Conservation (phyloP, 1,140 invertebrate species). For the Brachionus manjavacas region DNA sequence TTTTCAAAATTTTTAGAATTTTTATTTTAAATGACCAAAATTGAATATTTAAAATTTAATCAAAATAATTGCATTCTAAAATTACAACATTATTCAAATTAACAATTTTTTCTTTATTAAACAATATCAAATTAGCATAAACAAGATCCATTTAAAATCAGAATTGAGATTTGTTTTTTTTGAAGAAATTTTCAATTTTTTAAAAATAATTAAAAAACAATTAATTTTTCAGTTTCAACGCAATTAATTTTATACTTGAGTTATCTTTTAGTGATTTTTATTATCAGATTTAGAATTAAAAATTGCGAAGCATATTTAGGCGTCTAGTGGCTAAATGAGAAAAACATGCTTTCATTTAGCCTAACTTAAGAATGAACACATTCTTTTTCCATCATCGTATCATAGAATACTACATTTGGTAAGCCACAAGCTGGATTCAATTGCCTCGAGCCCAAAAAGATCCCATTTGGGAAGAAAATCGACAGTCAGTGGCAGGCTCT, state of each 20-base stretch:
- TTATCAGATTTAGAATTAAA: not conserved
- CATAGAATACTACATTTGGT: not conserved
- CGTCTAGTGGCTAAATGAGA: not conserved
- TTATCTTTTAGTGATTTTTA: not conserved
- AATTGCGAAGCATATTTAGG: not conserved
- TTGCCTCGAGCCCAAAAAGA: not conserved
- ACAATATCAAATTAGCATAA: not conserved
- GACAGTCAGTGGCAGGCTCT: not conserved
- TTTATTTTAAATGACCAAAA: not conserved
- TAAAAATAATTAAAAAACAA: too few species aligned
- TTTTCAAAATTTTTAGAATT: too few species aligned
- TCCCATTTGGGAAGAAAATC: not conserved
- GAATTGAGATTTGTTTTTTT: not conserved
- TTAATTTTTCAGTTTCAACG: too few species aligned
- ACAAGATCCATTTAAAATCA: not conserved
- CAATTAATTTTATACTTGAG: not conserved
- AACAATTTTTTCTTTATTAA: not conserved
- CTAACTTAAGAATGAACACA: not conserved
- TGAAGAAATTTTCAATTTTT: not conserved
- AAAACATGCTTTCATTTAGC: not conserved
- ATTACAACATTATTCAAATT: not conserved
- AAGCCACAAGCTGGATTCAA: not conserved
- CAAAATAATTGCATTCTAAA: not conserved
- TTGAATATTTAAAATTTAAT: not conserved
- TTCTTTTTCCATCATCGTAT: not conserved